phyloP scores from a whole-genome alignment of 2,888 invertebrate genomes.

The Ennomos erosarius region DNA sequence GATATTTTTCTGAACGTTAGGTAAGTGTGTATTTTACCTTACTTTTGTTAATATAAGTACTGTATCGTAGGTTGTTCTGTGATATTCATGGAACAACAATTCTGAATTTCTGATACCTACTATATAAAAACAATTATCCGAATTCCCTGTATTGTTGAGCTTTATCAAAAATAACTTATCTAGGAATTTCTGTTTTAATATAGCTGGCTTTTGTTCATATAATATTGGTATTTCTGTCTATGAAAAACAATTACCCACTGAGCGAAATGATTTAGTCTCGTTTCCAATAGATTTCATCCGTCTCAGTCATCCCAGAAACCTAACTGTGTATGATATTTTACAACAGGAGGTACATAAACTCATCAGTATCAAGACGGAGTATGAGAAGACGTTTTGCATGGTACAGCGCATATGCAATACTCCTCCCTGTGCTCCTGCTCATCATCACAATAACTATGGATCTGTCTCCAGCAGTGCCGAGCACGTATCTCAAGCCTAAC shows the following conservation, averaged over 20 bases:
- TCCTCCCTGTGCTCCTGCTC: slow-evolving; percentile 80
- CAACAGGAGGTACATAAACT: slow-evolving; percentile 70
- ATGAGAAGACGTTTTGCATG: slow-evolving; percentile 81
- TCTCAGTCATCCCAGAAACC: too few relatives aligned
- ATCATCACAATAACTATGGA: slow-evolving; percentile 85
- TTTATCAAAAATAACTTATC: neutral
- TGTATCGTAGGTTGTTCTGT: neutral
- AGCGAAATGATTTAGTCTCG: too few relatives aligned
- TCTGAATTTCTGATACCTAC: too few relatives aligned
- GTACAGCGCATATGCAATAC: slow-evolving; percentile 85
- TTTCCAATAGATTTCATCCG: too few relatives aligned
- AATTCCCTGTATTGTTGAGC: neutral
- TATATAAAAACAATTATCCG: too few relatives aligned
- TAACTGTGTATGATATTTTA: neutral
- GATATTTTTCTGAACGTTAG: slow-evolving; percentile 86
- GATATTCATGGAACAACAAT: too few relatives aligned
- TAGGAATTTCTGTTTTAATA: too few relatives aligned
- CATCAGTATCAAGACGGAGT: slow-evolving; percentile 70
- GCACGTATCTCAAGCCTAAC: slow-evolving; percentile 84
- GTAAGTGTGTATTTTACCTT: slow-evolving; percentile 60
- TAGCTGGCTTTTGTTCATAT: too few relatives aligned
- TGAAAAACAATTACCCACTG: too few relatives aligned
- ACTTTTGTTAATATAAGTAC: slow-evolving; percentile 16
- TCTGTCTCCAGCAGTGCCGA: slow-evolving; percentile 85
- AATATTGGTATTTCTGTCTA: too few relatives aligned